Conservation (phyloP, 2,113 vertebrate genomes). For the Alexandromys fortis region DNA sequence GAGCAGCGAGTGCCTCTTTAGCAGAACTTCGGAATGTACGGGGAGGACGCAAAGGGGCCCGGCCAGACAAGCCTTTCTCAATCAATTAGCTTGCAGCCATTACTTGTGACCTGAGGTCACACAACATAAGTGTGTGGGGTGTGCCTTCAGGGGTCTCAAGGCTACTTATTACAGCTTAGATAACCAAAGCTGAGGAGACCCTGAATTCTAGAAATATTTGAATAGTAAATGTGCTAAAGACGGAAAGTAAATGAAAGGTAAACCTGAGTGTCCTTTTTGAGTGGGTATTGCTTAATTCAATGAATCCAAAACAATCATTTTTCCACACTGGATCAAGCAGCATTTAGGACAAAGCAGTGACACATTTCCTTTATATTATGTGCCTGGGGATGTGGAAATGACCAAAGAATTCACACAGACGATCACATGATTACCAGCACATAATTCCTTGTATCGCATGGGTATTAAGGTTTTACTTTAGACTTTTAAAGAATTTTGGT, state of each 20-base stretch:
- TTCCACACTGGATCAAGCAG: neutral
- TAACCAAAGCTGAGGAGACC: slow-evolving; percentile 77
- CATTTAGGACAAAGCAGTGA: neutral
- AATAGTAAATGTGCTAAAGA: slow-evolving; percentile 53
- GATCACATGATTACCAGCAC: neutral
- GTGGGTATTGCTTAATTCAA: neutral
- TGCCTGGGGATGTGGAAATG: neutral
- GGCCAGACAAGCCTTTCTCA: slow-evolving; percentile 90
- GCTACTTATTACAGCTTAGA: slow-evolving; percentile 86
- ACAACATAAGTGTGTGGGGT: slow-evolving; percentile 90
- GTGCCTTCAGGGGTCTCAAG: slow-evolving; percentile 87
- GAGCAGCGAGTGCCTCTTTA: slow-evolving; percentile 90
- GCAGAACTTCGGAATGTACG: slow-evolving; percentile 95
- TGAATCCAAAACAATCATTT: neutral
- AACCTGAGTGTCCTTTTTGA: neutral
- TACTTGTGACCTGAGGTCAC: slow-evolving; percentile 95
- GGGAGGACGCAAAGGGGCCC: slow-evolving; percentile 95
- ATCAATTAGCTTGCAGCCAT: slow-evolving; percentile 95
- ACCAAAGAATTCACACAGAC: neutral
- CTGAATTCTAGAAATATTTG: slow-evolving; percentile 42
- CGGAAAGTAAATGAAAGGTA: neutral
- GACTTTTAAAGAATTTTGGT: neutral
- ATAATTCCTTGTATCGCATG: neutral
- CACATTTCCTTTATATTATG: slow-evolving; percentile 34
- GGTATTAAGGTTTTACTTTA: neutral